Conservation (phyloP, 1,140 invertebrate species). For the Campodea augens region DNA sequence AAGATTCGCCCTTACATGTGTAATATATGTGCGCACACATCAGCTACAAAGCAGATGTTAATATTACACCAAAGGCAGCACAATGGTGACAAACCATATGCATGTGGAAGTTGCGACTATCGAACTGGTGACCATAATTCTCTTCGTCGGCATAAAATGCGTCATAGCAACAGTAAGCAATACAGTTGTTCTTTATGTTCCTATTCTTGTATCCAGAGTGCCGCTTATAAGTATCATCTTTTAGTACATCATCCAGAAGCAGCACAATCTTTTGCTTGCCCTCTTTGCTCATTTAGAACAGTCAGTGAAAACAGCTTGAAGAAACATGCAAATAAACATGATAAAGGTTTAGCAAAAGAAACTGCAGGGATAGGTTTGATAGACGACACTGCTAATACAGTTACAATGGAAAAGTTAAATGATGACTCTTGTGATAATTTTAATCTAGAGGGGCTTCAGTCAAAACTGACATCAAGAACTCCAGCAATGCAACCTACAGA, state of each 20-base stretch:
- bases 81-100: constrained; percentile 54
- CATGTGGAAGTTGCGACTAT: constrained; percentile 46
- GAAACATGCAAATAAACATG: constrained; percentile 34
- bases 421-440: constrained; percentile 30
- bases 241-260: constrained; percentile 37
- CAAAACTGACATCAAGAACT: constrained; percentile 26
- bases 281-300: constrained; percentile 34
- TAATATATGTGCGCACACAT: constrained; percentile 50
- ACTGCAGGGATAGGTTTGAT: neutral
- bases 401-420: constrained; percentile 30
- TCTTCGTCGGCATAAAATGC: constrained; percentile 46
- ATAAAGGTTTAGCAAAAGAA: constrained; percentile 27
- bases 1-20: constrained; percentile 57
- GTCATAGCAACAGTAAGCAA: constrained; percentile 48
- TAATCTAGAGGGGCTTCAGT: constrained; percentile 22
- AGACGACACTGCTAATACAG: constrained; percentile 23
- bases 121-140: constrained; percentile 51
- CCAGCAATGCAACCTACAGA: constrained; percentile 27
- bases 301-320: constrained; percentile 34
- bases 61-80: constrained; percentile 47
- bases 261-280: constrained; percentile 34
- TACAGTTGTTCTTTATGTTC: constrained; percentile 47
- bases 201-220: constrained; percentile 45
- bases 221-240: constrained; percentile 43
- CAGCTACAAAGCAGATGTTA: constrained; percentile 42